A percentile compares a stretch with the other conserved stretches of the same genome.
phyloP scores from a whole-genome alignment of 2,888 invertebrate species.

The Melipona beecheii region DNA sequence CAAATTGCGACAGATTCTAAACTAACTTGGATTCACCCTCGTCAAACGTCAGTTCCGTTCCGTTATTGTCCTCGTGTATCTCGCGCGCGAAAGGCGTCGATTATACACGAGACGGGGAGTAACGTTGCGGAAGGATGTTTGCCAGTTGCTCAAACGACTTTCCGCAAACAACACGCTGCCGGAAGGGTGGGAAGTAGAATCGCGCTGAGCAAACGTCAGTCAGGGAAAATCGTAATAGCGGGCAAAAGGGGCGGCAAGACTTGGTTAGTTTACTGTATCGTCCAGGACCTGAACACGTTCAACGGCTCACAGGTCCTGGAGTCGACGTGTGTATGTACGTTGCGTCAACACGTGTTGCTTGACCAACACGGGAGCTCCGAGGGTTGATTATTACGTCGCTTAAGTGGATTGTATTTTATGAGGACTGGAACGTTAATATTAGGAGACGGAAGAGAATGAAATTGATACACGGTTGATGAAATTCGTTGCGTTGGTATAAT shows the following conservation, averaged over 20 bases:
- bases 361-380: background rate
- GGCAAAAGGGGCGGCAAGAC: constrained; percentile 37
- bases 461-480: background rate
- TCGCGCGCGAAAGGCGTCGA: background rate
- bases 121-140: constrained; percentile 14
- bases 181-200: constrained; percentile 45
- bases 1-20: background rate
- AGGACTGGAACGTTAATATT: background rate
- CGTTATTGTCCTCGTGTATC: background rate
- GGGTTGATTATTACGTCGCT: constrained; percentile 4
- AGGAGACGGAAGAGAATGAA: background rate
- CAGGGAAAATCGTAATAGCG: constrained; percentile 35
- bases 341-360: constrained; percentile 61
- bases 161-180: constrained; percentile 52
- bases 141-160: constrained; percentile 39
- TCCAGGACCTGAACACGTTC: background rate
- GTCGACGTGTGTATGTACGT: constrained; percentile 19
- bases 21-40: background rate
- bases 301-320: constrained; percentile 55
- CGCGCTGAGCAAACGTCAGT: constrained; percentile 25
- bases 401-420: background rate
- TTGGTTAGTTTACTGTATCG: constrained; percentile 27
- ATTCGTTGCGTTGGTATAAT: background rate
- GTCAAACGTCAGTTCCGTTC: background rate
- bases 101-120: constrained; percentile 9